A percentile compares a stretch with the other conserved stretches of the same genome.
Conservation (phyloP, 2,888 invertebrate genomes). For the Macrophya alboannulata region DNA sequence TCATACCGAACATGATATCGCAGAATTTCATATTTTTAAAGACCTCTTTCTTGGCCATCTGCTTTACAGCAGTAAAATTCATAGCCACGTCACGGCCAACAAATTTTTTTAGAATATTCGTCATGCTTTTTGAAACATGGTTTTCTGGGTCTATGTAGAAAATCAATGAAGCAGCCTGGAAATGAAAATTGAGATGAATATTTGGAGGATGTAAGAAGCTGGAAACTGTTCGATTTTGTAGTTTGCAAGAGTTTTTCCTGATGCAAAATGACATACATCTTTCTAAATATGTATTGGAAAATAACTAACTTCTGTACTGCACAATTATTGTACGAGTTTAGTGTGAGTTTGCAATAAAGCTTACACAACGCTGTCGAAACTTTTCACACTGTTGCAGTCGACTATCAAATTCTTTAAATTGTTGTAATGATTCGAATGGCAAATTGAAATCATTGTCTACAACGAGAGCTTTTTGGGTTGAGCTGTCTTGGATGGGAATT, state of each 20-base stretch:
- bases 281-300: neutral
- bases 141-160: conserved; percentile 38
- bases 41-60: conserved; percentile 33
- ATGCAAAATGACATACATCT: neutral
- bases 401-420: conserved; percentile 25
- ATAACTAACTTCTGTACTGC: neutral
- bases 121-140: neutral
- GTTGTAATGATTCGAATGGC: neutral
- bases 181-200: neutral
- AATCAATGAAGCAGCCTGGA: conserved; percentile 26
- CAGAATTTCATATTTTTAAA: conserved; percentile 39
- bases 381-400: conserved; percentile 11
- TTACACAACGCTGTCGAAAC: conserved; percentile 41
- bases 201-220: neutral
- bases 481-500: neutral
- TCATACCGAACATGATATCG: conserved; percentile 41
- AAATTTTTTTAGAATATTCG: conserved; percentile 36
- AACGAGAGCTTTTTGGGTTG: conserved; percentile 27
- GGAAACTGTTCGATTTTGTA: neutral
- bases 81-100: conserved; percentile 33
- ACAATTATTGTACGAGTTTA: conserved; percentile 23
- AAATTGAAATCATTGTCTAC: conserved; percentile 36
- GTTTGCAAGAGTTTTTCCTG: conserved; percentile 22
- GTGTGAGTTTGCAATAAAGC: conserved; percentile 20
- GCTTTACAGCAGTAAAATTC: conserved; percentile 20